Conservation (phyloP, 2,888 invertebrate species). For the Harpalus rubripes region DNA sequence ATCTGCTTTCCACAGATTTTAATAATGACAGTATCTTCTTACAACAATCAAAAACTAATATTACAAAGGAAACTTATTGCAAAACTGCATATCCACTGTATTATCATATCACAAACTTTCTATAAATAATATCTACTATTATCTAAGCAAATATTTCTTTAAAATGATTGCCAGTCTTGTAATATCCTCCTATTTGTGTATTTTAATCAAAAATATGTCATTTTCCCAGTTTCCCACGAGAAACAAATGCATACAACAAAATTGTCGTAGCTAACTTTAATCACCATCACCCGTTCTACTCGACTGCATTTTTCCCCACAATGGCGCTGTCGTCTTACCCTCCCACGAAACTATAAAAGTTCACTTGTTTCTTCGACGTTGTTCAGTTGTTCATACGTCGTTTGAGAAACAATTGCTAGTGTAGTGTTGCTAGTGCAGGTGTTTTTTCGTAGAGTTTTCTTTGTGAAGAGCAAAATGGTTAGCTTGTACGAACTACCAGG, state of each 20-base stretch:
- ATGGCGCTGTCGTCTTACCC: slow-evolving; percentile 57
- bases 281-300: slow-evolving; percentile 18
- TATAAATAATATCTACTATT: slow-evolving; percentile 1
- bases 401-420: slow-evolving; percentile 38
- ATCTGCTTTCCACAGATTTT: too few species aligned
- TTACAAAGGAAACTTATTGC: not conserved
- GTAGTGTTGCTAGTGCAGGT: not conserved
- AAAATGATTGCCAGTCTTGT: not conserved
- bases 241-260: slow-evolving; percentile 20
- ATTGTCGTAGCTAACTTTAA: slow-evolving; percentile 13
- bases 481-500: slow-evolving; percentile 74
- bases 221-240: slow-evolving; percentile 8
- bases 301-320: slow-evolving; percentile 23
- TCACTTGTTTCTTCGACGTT: slow-evolving; percentile 60
- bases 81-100: not conserved
- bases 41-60: too few species aligned
- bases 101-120: slow-evolving; percentile 1
- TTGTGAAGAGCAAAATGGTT: slow-evolving; percentile 61
- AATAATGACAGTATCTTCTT: too few species aligned
- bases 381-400: slow-evolving; percentile 53
- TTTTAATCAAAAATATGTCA: slow-evolving; percentile 18
- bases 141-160: not conserved
- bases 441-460: not conserved
- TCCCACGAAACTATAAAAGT: slow-evolving; percentile 66
- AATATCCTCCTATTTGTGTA: not conserved